Base-by-base conservation (phyloP, 2,888 invertebrate species). In the Gnatocerus cornutus region DNA sequence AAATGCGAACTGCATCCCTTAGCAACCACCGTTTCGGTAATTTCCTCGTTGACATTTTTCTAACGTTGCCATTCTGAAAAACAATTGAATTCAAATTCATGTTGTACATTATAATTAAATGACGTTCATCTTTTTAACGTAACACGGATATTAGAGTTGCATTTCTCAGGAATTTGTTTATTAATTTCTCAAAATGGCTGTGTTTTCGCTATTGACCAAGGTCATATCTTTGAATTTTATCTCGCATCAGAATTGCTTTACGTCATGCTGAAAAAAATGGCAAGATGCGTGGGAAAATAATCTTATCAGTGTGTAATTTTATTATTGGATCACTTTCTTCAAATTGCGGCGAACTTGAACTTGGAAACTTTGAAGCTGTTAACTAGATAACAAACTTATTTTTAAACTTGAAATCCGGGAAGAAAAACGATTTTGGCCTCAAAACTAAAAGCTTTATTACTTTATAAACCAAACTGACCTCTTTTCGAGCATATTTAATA, bases 81-180 rank as follows among this genome's bases (percentile, higher is more conserved):
- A 43, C 56, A 43, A 58, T 43, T 21, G 13, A 43, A 43, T 43
- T 43, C 12, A 30, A 55, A 58, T 30, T 58, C 27, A 27, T 58
- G 41, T 27, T 7, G 16, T 45, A 8, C 21, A 58, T 5, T 41
- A 46, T 43, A 59, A 59, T 59, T 39, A 37, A 30, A 55, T 59
- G 59, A 59, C 59, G 59, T 33, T 30, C 13, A 56, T 41, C 16
- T 21, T 56, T 59, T 46, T 14, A 29, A 56, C n/a, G n/a, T 59
- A 59, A 59, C 21, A 41, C 21, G 41, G 56, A 43, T 56, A 56
- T 46, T 59, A 59, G 30, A 45, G 9, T 43, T 55, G 39, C 37
- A 16, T 12, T 39, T 10, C 13, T 33, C 27, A 29, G 6, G 13
- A 13, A 39, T 39, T 55, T 55, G 10, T 55, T 55, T 52, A 29